phyloP scores from a whole-genome alignment of 2,888 invertebrate species.

The Oxycera nigricornis region DNA sequence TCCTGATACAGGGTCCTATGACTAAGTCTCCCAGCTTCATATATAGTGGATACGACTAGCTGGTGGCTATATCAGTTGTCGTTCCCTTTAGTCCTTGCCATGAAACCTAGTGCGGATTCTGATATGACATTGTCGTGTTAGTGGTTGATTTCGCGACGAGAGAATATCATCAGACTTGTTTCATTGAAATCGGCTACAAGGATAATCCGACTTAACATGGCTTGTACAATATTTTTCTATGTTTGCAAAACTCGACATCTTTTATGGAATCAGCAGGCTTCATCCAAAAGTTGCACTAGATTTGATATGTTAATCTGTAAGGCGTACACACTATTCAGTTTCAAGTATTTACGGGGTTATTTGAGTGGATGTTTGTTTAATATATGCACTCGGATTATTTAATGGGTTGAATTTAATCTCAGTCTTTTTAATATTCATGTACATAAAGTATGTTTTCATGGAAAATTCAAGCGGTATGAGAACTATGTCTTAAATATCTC shows the following conservation, averaged over 20 bases:
- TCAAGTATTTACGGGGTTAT: too few species aligned
- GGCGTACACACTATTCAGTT: too few species aligned
- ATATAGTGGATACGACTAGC: too few species aligned
- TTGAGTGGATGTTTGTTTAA: too few species aligned
- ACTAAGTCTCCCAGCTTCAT: background rate
- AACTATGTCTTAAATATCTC: too few species aligned
- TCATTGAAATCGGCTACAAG: background rate
- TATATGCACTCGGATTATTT: too few species aligned
- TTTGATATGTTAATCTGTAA: background rate
- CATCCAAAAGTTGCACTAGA: too few species aligned
- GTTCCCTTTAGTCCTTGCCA: background rate
- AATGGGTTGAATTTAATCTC: too few species aligned
- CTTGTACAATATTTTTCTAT: background rate
- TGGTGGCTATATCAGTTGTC: background rate
- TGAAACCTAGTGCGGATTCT: background rate
- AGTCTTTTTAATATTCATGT: too few species aligned
- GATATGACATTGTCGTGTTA: background rate
- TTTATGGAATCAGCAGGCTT: background rate
- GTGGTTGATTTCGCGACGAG: background rate
- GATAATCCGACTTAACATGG: background rate
- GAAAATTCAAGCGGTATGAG: too few species aligned
- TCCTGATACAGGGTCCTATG: background rate
- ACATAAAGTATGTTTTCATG: too few species aligned
- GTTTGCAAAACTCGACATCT: background rate
- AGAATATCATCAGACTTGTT: background rate